phyloP scores from a whole-genome alignment of 2,888 invertebrate species.

The Acanthopleura granulata region DNA sequence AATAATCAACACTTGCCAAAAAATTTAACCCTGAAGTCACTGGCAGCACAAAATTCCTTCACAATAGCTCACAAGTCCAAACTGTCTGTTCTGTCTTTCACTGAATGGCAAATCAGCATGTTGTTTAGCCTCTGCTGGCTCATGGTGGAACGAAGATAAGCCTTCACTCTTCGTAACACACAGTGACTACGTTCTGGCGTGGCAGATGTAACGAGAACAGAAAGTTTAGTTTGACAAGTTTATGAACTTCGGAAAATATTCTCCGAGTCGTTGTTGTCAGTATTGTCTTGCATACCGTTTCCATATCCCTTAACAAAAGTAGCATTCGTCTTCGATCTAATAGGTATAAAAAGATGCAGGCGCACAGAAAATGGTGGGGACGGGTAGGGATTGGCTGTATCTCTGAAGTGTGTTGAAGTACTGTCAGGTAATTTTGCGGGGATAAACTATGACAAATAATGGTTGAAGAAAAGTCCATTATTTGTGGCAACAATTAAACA shows the following conservation, averaged over 20 bases:
- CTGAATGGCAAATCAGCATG: slow-evolving; percentile 21
- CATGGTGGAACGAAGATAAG: slow-evolving; percentile 28
- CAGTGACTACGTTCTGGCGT: slow-evolving; percentile 23
- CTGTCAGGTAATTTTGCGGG: no score
- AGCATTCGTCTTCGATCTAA: slow-evolving; percentile 15
- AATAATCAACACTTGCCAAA: neutral
- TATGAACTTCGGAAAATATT: slow-evolving; percentile 19
- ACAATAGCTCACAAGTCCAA: neutral
- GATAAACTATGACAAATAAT: no score
- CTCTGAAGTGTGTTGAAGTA: no score
- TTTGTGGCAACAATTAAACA: no score
- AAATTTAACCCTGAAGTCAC: neutral
- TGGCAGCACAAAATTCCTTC: neutral
- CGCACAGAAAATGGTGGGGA: no score
- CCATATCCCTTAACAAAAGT: slow-evolving; percentile 21
- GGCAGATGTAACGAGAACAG: slow-evolving; percentile 23
- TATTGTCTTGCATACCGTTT: slow-evolving; percentile 20
- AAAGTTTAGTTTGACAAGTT: slow-evolving; percentile 21
- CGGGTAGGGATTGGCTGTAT: no score
- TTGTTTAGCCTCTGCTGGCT: slow-evolving; percentile 21
- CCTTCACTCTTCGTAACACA: slow-evolving; percentile 23
- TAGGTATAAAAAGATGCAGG: no score
- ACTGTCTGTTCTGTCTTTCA: slow-evolving; percentile 9
- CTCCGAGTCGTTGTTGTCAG: slow-evolving; percentile 15
- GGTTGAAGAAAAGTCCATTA: no score